These are phyloP conservation scores for Proteles cristata DNA, from an alignment of 2,113 vertebrate species.

Conservation along the genomic window DNA sequence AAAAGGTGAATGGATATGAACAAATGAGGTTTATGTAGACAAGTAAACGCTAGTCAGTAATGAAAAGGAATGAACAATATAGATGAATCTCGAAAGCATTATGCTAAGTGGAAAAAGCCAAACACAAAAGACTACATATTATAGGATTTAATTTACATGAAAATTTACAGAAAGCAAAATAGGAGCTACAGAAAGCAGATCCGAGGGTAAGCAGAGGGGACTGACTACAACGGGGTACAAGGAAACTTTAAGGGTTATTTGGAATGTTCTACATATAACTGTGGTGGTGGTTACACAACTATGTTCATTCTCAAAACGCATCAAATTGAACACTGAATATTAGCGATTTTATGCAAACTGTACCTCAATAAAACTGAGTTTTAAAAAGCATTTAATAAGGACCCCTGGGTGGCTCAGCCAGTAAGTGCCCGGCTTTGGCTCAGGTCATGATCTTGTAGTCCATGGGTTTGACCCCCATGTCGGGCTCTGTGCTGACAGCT, in stretches of 20 bases:
- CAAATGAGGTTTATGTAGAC: neutral
- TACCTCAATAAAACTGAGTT: neutral
- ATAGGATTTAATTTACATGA: neutral
- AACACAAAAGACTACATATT: neutral
- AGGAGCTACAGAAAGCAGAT: neutral
- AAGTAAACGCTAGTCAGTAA: neutral
- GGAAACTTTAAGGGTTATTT: neutral
- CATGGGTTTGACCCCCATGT: neutral
- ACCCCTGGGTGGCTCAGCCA: neutral
- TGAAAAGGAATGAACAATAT: neutral
- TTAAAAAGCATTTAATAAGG: neutral
- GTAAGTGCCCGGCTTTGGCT: neutral
- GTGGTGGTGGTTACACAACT: neutral
- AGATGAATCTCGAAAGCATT: neutral
- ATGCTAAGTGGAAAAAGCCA: neutral
- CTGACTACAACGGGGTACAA: neutral
- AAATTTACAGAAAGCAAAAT: conserved; percentile 1
- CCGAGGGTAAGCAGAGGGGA: neutral
- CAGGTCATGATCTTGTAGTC: neutral
- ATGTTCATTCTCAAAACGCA: neutral
- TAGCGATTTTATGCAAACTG: neutral
- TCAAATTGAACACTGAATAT: conserved; percentile 25
- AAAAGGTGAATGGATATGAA: conserved; percentile 14
- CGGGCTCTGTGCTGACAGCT: too few species aligned
- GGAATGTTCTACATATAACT: neutral